phyloP scores from a whole-genome alignment of 2,797 vertebrate species.

The Sparidentex hasta region DNA sequence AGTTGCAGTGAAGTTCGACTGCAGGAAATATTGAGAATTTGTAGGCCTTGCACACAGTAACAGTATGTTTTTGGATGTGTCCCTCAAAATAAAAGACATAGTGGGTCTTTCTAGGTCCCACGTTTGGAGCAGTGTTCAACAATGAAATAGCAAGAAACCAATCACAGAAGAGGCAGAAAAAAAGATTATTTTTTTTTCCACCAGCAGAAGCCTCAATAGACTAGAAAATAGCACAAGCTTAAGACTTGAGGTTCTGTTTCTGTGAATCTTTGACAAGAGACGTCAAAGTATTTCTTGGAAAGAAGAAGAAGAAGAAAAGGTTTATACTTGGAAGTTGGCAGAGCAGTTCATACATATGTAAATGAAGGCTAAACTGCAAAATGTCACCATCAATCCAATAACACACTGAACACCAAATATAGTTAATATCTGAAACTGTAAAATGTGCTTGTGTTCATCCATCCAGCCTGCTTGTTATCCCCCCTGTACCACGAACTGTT shows the following conservation, averaged over 20 bases:
- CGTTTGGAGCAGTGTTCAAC: constrained; percentile 1
- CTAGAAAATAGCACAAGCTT: background rate
- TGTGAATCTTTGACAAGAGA: constrained; percentile 3
- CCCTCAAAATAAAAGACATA: background rate
- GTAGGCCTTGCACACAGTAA: background rate
- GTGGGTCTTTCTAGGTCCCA: background rate
- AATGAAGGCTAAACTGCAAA: background rate
- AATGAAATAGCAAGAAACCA: constrained; percentile 7
- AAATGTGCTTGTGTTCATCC: no score
- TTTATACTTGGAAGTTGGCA: background rate
- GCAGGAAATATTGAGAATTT: background rate
- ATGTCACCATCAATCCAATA: background rate
- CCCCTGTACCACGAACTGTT: no score
- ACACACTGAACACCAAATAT: background rate
- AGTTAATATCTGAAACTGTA: background rate
- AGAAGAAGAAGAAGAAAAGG: background rate
- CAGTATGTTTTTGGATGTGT: background rate
- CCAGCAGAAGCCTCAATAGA: background rate
- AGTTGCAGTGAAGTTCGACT: background rate
- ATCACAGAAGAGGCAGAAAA: background rate
- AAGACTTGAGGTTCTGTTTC: background rate
- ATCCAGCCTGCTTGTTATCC: no score
- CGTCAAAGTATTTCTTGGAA: background rate
- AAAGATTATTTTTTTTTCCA: background rate
- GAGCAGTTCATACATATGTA: no score